Percentiles rank a stretch among this genome's conserved stretches.
Conservation (phyloP, 2,888 invertebrate species). For the Lordiphosa andalusiaca region DNA sequence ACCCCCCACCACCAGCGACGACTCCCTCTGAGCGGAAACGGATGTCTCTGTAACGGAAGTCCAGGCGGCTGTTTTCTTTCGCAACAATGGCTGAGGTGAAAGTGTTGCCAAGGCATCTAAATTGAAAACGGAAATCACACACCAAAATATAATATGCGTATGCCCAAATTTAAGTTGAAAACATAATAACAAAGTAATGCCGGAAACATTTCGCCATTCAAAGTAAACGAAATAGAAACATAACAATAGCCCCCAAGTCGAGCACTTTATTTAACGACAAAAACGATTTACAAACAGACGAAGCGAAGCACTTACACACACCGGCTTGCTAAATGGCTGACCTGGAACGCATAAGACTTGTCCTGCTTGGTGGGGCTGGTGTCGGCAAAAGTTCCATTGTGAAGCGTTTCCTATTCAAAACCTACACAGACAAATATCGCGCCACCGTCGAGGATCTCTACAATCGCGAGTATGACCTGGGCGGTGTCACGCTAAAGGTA, state of each 20-base stretch:
- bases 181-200: slow-evolving; percentile 25
- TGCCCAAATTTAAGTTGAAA: slow-evolving; percentile 6
- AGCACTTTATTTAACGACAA: slow-evolving; percentile 15
- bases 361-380: slow-evolving; percentile 89
- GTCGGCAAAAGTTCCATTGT: slow-evolving; percentile 93
- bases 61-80: slow-evolving; percentile 4
- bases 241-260: slow-evolving; percentile 10
- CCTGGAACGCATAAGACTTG: slow-evolving; percentile 89
- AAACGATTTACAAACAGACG: slow-evolving; percentile 9
- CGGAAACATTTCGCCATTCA: slow-evolving; percentile 18
- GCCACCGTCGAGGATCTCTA: slow-evolving; percentile 94
- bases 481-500: slow-evolving; percentile 88
- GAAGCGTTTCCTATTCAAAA: slow-evolving; percentile 89
- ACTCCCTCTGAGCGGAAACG: slow-evolving; percentile 25
- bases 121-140: slow-evolving; percentile 41
- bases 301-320: slow-evolving; percentile 20
- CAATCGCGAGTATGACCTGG: slow-evolving; percentile 90
- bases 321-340: slow-evolving; percentile 82
- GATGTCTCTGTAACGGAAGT: slow-evolving; percentile 25
- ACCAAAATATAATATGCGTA: slow-evolving; percentile 16
- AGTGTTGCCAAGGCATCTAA: slow-evolving; percentile 41
- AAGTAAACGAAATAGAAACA: slow-evolving; percentile 14
- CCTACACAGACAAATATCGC: slow-evolving; percentile 89
- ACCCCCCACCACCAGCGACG: too few relatives aligned
- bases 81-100: slow-evolving; percentile 13